phyloP scores from a whole-genome alignment of 2,797 vertebrate species.

The Acridotheres tristis region DNA sequence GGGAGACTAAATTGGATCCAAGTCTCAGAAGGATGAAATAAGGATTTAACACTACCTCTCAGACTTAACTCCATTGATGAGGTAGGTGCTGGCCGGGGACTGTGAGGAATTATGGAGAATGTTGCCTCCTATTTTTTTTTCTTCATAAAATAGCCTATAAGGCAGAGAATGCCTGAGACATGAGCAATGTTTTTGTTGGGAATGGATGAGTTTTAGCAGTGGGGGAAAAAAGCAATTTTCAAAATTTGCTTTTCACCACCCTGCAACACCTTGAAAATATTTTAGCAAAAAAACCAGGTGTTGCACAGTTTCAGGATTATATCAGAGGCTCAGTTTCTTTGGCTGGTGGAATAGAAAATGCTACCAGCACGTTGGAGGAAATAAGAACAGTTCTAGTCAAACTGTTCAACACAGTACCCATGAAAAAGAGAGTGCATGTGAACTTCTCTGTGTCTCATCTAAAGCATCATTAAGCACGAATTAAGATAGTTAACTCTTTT shows the following conservation, averaged over 20 bases:
- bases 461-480: background rate
- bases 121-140: background rate
- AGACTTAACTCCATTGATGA: conserved; percentile 11
- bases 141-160: conserved; percentile 27
- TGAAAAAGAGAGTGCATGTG: background rate
- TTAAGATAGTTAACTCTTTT: background rate
- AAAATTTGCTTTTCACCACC: conserved; percentile 41
- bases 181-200: conserved; percentile 54
- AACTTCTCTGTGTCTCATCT: background rate
- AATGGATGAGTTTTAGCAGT: conserved; percentile 20
- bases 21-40: conserved; percentile 18
- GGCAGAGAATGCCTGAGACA: conserved; percentile 31
- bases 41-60: conserved; percentile 26
- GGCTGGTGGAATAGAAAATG: background rate
- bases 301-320: conserved; percentile 37
- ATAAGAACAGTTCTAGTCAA: background rate
- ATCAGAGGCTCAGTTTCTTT: conserved; percentile 13
- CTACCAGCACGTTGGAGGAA: background rate
- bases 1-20: background rate
- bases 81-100: conserved; percentile 17
- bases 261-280: conserved; percentile 50
- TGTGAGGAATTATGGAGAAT: background rate
- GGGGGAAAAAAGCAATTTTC: conserved; percentile 9
- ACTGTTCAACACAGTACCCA: background rate
- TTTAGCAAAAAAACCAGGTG: background rate